Conservation (phyloP, 2,797 vertebrate species). For the Mormyrus proboscirostris region DNA sequence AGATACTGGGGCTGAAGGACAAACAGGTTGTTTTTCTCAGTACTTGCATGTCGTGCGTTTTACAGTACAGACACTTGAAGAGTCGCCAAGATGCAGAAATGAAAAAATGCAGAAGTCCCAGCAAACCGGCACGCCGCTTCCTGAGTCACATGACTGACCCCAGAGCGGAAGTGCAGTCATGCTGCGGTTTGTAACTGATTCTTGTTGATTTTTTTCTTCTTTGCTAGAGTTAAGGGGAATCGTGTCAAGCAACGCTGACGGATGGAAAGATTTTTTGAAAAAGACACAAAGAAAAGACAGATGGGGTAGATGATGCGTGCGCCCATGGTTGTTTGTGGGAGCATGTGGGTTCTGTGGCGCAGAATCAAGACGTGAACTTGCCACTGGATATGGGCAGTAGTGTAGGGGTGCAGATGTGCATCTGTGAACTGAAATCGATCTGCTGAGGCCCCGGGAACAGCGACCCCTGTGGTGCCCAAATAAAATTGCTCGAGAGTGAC, state of each 20-base stretch:
- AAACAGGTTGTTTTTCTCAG: not conserved
- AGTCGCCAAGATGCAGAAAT: not conserved
- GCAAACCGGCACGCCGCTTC: constrained; percentile 39
- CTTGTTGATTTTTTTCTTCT: constrained; percentile 10
- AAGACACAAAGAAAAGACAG: not conserved
- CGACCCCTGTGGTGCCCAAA: not conserved
- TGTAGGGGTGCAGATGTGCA: not conserved
- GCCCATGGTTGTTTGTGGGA: not conserved
- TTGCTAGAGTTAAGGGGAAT: constrained; percentile 38
- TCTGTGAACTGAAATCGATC: not conserved
- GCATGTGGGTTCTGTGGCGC: not conserved
- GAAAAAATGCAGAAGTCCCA: constrained; percentile 27
- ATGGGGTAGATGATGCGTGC: not conserved
- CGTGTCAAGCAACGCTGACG: constrained; percentile 16
- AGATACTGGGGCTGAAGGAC: not conserved
- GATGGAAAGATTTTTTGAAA: not conserved
- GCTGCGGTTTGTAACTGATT: constrained; percentile 50
- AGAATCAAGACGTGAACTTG: not conserved
- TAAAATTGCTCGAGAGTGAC: not conserved
- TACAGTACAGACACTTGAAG: not conserved
- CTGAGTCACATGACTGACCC: constrained; percentile 33
- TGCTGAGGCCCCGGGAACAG: not conserved
- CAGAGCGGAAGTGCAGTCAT: constrained; percentile 52
- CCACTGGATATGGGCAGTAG: not conserved
- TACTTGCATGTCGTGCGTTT: not conserved